Percentiles rank a stretch among this genome's conserved stretches.
phyloP scores from a whole-genome alignment of 2,888 invertebrate species.

The Metopia argyrocephala region DNA sequence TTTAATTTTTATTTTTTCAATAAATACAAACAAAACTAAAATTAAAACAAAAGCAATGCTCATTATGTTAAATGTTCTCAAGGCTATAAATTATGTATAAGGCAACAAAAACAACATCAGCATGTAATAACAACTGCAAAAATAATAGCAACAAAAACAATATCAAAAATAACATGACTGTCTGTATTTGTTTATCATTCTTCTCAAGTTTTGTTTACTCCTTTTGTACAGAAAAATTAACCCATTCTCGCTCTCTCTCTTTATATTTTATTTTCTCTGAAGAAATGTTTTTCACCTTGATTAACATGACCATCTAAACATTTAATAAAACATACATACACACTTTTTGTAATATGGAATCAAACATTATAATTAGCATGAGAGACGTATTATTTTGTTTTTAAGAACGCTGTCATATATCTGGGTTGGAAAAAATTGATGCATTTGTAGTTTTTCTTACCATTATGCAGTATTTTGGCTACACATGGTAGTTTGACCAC shows the following conservation, averaged over 20 bases:
- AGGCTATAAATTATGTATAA: slow-evolving; percentile 32
- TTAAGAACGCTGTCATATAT: no score
- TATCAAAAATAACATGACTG: slow-evolving; percentile 8
- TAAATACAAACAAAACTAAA: neutral
- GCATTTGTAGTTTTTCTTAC: no score
- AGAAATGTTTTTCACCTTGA: slow-evolving; percentile 22
- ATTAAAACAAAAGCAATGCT: slow-evolving; percentile 2
- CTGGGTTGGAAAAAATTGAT: no score
- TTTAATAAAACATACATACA: no score
- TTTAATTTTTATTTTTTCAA: no score
- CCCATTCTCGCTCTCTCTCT: neutral
- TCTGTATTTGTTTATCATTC: slow-evolving; percentile 29
- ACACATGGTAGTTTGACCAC: no score
- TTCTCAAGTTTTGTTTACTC: neutral
- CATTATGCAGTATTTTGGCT: no score
- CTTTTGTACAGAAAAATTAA: neutral
- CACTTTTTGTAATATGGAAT: no score
- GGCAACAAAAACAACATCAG: neutral
- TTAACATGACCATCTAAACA: slow-evolving; percentile 40
- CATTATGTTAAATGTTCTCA: slow-evolving; percentile 20
- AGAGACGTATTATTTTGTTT: no score
- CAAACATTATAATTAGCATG: no score
- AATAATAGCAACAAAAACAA: neutral
- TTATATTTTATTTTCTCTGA: neutral
- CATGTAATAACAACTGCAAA: neutral